Conservation (phyloP, 2,797 vertebrate species). For the Tapirus indicus region DNA sequence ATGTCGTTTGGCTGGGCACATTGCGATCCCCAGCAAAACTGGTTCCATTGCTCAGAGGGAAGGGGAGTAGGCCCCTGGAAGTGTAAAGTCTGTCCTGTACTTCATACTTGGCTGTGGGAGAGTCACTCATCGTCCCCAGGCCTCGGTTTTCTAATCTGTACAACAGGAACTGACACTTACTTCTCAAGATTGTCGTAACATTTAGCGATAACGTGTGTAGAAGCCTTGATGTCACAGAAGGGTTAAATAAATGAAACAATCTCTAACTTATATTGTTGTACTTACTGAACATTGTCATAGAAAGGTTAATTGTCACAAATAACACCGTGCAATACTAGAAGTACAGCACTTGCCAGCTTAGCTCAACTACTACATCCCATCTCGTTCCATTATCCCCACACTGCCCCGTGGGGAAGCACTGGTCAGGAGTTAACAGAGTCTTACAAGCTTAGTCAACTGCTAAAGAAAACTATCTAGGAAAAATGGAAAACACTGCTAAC, state of each 20-base stretch:
- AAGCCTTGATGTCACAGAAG: not conserved
- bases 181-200: not conserved
- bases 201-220: not conserved
- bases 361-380: not conserved
- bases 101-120: not conserved
- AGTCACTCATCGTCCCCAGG: not conserved
- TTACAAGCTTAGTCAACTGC: not conserved
- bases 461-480: slow-evolving; percentile 37
- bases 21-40: not conserved
- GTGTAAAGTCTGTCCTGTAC: not conserved
- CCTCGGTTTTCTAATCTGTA: not conserved
- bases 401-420: not conserved
- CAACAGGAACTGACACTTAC: not conserved
- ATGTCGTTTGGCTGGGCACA: not conserved
- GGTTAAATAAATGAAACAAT: slow-evolving; percentile 7
- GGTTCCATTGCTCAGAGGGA: not conserved
- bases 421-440: not conserved
- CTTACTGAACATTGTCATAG: not conserved
- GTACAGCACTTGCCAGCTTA: not conserved
- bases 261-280: not conserved
- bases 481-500: not conserved
- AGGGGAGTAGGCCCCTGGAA: not conserved
- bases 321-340: not conserved
- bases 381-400: not conserved
- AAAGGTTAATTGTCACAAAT: not conserved